Conservation (phyloP, 2,113 vertebrate genomes). For the Chascanopsetta lugubris region DNA sequence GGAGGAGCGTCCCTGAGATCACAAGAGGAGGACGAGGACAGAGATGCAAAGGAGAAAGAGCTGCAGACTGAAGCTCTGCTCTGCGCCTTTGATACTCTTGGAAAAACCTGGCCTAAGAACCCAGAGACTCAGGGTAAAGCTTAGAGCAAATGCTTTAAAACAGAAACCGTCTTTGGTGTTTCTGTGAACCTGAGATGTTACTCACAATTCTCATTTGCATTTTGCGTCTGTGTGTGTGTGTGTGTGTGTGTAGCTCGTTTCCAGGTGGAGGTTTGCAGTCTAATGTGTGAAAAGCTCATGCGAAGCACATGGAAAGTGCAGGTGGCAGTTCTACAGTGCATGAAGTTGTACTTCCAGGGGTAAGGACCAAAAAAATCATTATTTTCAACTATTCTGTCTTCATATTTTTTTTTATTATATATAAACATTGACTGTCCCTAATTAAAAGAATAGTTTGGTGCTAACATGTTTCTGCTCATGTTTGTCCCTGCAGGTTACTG, state of each 20-base stretch:
- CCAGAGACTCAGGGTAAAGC: constrained; percentile 83
- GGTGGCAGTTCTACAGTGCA: constrained; percentile 88
- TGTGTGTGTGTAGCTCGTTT: constrained; percentile 82
- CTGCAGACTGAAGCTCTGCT: constrained; percentile 88
- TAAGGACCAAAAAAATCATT: constrained; percentile 63
- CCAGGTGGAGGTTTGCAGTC: constrained; percentile 86
- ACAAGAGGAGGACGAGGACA: constrained; percentile 73
- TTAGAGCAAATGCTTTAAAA: too few relatives aligned
- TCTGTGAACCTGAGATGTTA: too few relatives aligned
- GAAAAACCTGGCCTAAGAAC: constrained; percentile 91
- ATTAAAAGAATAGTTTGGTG: neutral
- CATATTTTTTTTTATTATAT: neutral
- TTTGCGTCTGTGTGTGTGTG: neutral
- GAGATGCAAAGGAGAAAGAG: constrained; percentile 85
- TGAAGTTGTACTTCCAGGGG: constrained; percentile 93
- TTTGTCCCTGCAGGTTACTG: constrained; percentile 81
- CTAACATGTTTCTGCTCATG: neutral
- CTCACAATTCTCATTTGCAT: neutral
- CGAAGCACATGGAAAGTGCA: constrained; percentile 97
- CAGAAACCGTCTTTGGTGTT: too few relatives aligned
- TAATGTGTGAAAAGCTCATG: constrained; percentile 93
- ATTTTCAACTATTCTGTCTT: neutral
- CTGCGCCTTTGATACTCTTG: constrained; percentile 91
- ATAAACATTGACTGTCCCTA: neutral
- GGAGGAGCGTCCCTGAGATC: constrained; percentile 67